Base-by-base conservation (phyloP, 2,113 vertebrate genomes). In the Etia nguti region DNA sequence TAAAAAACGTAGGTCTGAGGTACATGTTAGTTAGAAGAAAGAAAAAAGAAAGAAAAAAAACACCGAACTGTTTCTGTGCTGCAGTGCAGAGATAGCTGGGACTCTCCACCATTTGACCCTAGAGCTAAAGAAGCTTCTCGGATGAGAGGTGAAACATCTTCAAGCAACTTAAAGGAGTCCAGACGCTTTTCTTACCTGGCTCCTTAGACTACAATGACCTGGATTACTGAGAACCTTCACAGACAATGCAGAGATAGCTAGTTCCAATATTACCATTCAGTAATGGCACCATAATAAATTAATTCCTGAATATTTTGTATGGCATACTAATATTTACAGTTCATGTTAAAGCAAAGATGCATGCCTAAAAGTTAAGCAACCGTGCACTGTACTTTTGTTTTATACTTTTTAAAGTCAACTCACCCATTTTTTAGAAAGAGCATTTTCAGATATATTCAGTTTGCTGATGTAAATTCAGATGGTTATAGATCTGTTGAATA, bases 301-400 rank as follows among this genome's bases (percentile, higher is more conserved):
- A 4, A 73, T 73, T 26, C 38, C 22, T 73, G 8, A 73, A 46
- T 73, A 75, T 75, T 73, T 73, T 73, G 38, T 38, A 73, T 73
- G 38, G 2, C 22, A 73, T 73, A 43, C n/a, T 43, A 43, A 24
- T 41, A 34, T 68, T 41, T n/a, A 38, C 36, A 68, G 62, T 68
- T 41, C 20, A 41, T 70, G 4, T 70, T 70, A 43, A 43, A 43
- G 38, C n/a, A 43, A n/a, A 70, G 12, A 24, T 43, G 65, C 8
- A 70, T 15, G 5, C 7, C 62, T 70, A 70, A 70, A 24, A 24
- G 62, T 36, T 43, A 43, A 70, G 62, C 36, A 68, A 68, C 34
- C 38, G 36, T 38, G 11, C 29, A 62, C 29, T 6, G 9, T 62
- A 20, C 18, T n/a, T 29, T 62, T 62, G 59, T 62, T 62, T 62